Base-by-base conservation (phyloP, 2,888 invertebrate species). In the Himalopsyche japonica region DNA sequence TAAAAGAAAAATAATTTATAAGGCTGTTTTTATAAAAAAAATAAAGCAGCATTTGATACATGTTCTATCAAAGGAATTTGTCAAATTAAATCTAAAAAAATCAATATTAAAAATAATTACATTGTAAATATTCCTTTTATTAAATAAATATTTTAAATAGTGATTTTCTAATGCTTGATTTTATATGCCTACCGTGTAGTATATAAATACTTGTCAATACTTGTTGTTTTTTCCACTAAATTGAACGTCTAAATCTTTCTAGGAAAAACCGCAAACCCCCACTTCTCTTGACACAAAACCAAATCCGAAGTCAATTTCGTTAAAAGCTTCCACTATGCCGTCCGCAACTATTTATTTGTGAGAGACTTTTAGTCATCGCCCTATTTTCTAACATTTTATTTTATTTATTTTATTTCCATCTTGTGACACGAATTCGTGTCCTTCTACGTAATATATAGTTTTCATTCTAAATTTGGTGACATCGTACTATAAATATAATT, bases 281-380 rank as follows among this genome's bases (percentile, higher is more conserved):
- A 57, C 57, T 57, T 57, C 57, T 20, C 57, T 24, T 24, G 24
- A 24, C 34, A 24, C n/a, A 37, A 43, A 78, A 78, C 78, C 78
- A 78, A 78, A 78, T 37, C 78, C 78, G 78, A 78, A 78, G 78
- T 78, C 78, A 78, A 78, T 78, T 78, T 37, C 78, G 78, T 78
- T 78, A 78, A 78, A 78, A 78, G 78, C 78, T 78, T 57, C 57
- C 57, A 57, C 78, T 78, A 15, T 37, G 78, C 32, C 78, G 37
- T 24, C 78, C 37, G 78, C 78, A 78, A 78, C 78, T 37, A 78
- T 57, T 20, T 57, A 57, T 57, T 57, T 57, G 57, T 20, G 57
- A 20, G 57, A 57, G 57, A 57, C 48, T 48, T 57, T 57, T 20
- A 57, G 8, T 20, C 57, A 24, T 20, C 57, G 57, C 57, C 57